phyloP scores from a whole-genome alignment of 2,888 invertebrate genomes.

The Clepsis dumicolana region DNA sequence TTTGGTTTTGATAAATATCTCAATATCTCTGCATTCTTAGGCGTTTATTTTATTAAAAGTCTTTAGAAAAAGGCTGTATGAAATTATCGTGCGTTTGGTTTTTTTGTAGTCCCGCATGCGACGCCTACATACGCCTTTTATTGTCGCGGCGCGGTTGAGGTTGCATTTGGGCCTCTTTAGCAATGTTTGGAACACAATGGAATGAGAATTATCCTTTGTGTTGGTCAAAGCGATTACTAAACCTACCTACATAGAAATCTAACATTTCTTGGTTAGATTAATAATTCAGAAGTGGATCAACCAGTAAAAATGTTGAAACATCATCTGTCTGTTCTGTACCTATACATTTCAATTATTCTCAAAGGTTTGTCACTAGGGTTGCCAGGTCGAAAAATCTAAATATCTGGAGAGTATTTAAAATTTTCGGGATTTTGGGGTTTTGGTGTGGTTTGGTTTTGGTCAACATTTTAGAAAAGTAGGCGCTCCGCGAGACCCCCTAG shows the following conservation, averaged over 20 bases:
- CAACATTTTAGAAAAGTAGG: no score
- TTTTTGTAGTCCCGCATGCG: slow-evolving; percentile 5
- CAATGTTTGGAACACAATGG: neutral
- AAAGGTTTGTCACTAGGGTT: no score
- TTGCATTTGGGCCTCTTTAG: slow-evolving; percentile 3
- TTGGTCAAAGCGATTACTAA: slow-evolving; percentile 2
- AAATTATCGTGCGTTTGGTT: slow-evolving; percentile 15
- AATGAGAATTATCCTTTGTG: slow-evolving; percentile 7
- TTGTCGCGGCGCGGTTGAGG: neutral
- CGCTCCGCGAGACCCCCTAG: no score
- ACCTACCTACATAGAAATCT: no score
- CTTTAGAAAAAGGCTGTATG: slow-evolving; percentile 15
- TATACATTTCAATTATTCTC: no score
- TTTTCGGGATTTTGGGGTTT: no score
- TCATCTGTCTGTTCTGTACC: no score
- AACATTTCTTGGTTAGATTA: neutral
- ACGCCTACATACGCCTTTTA: slow-evolving; percentile 4
- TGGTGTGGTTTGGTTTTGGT: no score
- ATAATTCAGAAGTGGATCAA: neutral
- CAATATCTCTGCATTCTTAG: slow-evolving; percentile 21
- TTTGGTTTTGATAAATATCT: slow-evolving; percentile 23
- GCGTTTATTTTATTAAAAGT: slow-evolving; percentile 27
- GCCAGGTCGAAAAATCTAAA: no score
- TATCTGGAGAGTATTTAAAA: no score
- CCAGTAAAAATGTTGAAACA: no score